Percentiles rank a stretch among this genome's conserved stretches.
Conservation (phyloP, 1,140 invertebrate species). For the Halyomorpha halys region DNA sequence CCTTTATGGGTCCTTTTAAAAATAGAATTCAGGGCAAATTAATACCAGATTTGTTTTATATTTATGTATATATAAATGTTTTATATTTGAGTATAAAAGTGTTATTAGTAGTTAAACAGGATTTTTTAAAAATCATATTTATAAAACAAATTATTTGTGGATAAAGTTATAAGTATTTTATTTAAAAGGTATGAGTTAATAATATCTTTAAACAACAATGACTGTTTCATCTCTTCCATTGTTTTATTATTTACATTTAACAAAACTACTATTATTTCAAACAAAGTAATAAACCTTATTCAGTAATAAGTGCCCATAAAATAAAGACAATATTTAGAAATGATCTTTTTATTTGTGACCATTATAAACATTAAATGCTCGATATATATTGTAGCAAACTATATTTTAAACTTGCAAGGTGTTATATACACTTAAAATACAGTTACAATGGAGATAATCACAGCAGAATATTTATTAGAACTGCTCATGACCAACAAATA, state of each 20-base stretch:
- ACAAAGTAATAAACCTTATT: background rate
- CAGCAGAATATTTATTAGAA: no score
- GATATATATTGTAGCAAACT: no score
- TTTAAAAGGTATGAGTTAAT: background rate
- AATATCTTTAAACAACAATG: background rate
- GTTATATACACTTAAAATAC: no score
- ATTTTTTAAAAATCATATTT: slow-evolving; percentile 1
- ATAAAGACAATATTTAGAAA: no score
- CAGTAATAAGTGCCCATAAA: background rate
- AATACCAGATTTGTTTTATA: background rate
- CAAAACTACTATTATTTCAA: background rate
- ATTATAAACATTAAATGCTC: no score
- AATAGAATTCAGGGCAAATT: slow-evolving; percentile 23
- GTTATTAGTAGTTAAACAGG: background rate
- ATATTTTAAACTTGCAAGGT: no score
- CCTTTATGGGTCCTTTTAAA: slow-evolving; percentile 63
- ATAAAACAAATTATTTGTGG: background rate
- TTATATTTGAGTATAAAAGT: background rate
- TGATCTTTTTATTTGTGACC: no score
- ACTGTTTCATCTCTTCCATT: no score
- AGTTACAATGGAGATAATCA: no score
- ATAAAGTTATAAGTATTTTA: background rate
- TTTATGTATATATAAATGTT: background rate
- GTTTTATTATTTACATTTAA: background rate
- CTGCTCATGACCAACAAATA: no score